phyloP scores from a whole-genome alignment of 2,888 invertebrate genomes.

The Plemyria rubiginata region DNA sequence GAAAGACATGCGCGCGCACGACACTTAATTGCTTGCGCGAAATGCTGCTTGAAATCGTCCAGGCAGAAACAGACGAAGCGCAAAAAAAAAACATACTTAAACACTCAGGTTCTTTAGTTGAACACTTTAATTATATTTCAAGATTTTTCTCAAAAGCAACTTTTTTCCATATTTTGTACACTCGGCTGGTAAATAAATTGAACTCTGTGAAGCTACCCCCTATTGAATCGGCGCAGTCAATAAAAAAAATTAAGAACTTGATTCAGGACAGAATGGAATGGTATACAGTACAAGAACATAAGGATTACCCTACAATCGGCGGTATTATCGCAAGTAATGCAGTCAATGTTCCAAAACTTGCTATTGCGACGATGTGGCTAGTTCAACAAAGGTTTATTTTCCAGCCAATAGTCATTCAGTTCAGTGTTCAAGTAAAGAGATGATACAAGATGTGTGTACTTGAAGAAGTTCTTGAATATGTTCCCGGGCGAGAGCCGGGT shows the following conservation, averaged over 20 bases:
- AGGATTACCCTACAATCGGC: no score
- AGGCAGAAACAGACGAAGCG: slow-evolving; percentile 56
- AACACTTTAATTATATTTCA: slow-evolving; percentile 39
- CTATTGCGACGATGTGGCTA: not conserved
- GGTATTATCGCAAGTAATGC: no score
- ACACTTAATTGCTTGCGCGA: slow-evolving; percentile 36
- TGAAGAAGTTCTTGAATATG: slow-evolving; percentile 98
- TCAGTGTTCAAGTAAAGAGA: slow-evolving; percentile 57
- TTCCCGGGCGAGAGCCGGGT: slow-evolving; percentile 93
- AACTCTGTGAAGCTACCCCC: no score
- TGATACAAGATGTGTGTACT: slow-evolving; percentile 86
- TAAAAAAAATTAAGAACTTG: no score
- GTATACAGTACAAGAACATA: no score
- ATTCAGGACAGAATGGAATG: no score
- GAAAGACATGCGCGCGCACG: slow-evolving; percentile 34
- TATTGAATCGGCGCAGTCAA: no score
- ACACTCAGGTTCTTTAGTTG: slow-evolving; percentile 50
- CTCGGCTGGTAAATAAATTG: no score
- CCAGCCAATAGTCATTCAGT: not conserved
- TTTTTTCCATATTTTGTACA: no score
- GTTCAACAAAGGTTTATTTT: not conserved
- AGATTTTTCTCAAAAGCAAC: no score
- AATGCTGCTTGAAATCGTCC: slow-evolving; percentile 39
- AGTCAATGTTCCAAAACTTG: no score
- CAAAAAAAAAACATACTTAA: slow-evolving; percentile 44